These are phyloP conservation scores for Tortricodes alternella DNA, from an alignment of 2,888 invertebrate species.

Conservation along the genomic window DNA sequence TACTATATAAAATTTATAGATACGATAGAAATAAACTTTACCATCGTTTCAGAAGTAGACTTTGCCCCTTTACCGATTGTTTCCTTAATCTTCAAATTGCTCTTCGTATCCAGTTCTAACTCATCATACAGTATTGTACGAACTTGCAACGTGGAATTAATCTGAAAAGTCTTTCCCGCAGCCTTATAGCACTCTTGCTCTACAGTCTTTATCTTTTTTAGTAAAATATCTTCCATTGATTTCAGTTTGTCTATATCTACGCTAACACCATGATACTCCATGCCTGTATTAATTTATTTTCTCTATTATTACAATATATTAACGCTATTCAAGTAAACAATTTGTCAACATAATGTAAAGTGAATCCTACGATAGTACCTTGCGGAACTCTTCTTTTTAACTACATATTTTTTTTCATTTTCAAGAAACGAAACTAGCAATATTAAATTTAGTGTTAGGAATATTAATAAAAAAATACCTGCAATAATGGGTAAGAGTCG, in stretches of 20 bases:
- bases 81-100: constrained; percentile 60
- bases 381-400: not conserved
- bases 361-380: not conserved
- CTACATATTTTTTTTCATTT: no score
- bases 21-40: constrained; percentile 35
- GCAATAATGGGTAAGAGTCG: constrained; percentile 68
- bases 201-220: constrained; percentile 50
- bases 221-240: constrained; percentile 56
- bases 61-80: constrained; percentile 63
- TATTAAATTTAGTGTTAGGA: no score
- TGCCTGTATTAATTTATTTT: constrained; percentile 47
- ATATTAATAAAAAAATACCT: constrained; percentile 43
- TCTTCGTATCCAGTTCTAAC: constrained; percentile 62
- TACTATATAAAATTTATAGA: no score
- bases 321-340: not conserved
- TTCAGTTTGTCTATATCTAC: constrained; percentile 59
- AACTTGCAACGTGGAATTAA: constrained; percentile 69
- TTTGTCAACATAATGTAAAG: not conserved
- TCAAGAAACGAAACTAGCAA: no score
- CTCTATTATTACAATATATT: not conserved
- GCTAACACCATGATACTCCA: constrained; percentile 66
- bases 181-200: constrained; percentile 63
- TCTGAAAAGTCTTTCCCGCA: constrained; percentile 66
- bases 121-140: constrained; percentile 71
- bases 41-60: constrained; percentile 75